These are phyloP conservation scores for Gisinianus flammeolus DNA, from an alignment of 2,888 invertebrate genomes.

Conservation along the genomic window DNA sequence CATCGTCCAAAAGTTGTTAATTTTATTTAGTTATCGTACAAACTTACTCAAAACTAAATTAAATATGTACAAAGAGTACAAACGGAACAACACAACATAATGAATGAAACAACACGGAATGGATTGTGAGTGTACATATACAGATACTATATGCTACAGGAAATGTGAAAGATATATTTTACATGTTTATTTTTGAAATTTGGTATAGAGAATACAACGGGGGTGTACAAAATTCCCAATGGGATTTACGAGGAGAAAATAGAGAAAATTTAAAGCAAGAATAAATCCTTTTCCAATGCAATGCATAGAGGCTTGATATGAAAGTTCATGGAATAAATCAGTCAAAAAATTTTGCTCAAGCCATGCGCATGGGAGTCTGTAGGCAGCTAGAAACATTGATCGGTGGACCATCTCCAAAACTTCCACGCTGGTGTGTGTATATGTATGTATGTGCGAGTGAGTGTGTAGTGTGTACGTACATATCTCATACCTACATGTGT, in stretches of 20 bases:
- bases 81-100: too few species aligned
- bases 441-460: not conserved
- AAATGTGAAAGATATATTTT: too few species aligned
- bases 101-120: too few species aligned
- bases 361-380: slow-evolving; percentile 51
- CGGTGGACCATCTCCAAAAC: slow-evolving; percentile 54
- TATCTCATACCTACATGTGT: not conserved
- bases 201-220: too few species aligned
- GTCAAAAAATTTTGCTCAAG: slow-evolving; percentile 50
- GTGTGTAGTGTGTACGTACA: not conserved
- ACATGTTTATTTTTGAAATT: too few species aligned
- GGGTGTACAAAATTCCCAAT: not conserved
- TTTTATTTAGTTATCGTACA: too few species aligned
- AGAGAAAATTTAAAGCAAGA: slow-evolving; percentile 30
- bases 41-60: too few species aligned
- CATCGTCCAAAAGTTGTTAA: too few species aligned
- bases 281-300: slow-evolving; percentile 39
- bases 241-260: slow-evolving; percentile 19
- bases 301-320: slow-evolving; percentile 46
- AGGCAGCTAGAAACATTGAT: slow-evolving; percentile 56
- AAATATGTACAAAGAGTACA: too few species aligned
- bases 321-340: slow-evolving; percentile 55
- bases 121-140: too few species aligned
- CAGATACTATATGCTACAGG: too few species aligned
- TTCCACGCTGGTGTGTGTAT: slow-evolving; percentile 5